These are phyloP conservation scores for Octomys mimax DNA, from an alignment of 2,797 vertebrate species.

Conservation along the genomic window DNA sequence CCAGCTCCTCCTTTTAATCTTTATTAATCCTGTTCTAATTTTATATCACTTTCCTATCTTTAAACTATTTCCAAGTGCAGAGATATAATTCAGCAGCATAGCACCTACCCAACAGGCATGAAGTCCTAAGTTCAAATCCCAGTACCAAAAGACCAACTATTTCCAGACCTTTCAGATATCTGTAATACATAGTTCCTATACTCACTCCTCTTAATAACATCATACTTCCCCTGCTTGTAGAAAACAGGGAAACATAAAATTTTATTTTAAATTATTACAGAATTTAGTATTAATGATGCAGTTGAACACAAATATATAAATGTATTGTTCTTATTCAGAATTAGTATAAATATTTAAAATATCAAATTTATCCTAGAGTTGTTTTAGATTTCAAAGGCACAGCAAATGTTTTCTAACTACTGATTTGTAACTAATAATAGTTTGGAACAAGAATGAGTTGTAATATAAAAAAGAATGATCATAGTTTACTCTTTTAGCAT, in stretches of 20 bases:
- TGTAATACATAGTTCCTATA: background rate
- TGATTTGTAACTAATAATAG: constrained; percentile 11
- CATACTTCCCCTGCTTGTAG: background rate
- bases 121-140: too few relatives aligned
- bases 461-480: constrained; percentile 18
- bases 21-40: constrained; percentile 30
- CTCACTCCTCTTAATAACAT: background rate
- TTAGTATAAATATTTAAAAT: constrained; percentile 24
- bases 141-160: background rate
- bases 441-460: constrained; percentile 23
- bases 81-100: too few relatives aligned
- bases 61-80: background rate
- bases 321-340: constrained; percentile 49
- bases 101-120: too few relatives aligned
- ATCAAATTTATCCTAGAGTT: constrained; percentile 9
- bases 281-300: constrained; percentile 10
- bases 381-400: background rate
- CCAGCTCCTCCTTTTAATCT: background rate
- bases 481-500: background rate
- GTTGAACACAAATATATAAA: constrained; percentile 12
- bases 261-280: background rate
- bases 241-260: background rate
- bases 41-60: constrained; percentile 20
- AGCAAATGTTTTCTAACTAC: constrained; percentile 30
- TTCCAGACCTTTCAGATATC: background rate